Conservation (phyloP, 2,113 vertebrate species). For the Sitta europaea region DNA sequence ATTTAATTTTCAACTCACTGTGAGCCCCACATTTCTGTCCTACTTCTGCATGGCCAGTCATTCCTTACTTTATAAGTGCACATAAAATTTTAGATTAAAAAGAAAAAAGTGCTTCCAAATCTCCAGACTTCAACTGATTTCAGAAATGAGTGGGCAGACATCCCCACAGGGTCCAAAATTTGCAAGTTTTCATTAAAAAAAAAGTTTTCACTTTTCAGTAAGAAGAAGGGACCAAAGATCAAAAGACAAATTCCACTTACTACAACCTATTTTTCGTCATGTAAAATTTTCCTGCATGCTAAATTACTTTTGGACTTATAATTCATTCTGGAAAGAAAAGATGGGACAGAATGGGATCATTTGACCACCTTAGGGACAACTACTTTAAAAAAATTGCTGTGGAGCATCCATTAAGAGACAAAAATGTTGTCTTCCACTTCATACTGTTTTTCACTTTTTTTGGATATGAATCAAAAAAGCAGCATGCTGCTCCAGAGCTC, state of each 20-base stretch:
- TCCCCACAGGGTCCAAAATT: slow-evolving; percentile 20
- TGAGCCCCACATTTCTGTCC: background rate
- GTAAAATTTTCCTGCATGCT: background rate
- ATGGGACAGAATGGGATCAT: background rate
- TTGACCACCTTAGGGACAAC: background rate
- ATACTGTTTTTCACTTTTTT: background rate
- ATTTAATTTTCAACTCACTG: background rate
- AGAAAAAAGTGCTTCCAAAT: background rate
- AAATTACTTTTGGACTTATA: background rate
- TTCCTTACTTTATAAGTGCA: background rate
- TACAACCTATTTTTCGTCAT: slow-evolving; percentile 12
- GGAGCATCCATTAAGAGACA: background rate
- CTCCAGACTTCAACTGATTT: slow-evolving; percentile 15
- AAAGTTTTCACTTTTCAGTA: background rate
- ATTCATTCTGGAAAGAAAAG: background rate
- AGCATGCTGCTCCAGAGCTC: background rate
- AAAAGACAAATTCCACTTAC: slow-evolving; percentile 45
- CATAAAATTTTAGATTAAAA: background rate
- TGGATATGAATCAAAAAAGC: background rate
- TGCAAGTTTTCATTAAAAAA: slow-evolving; percentile 48
- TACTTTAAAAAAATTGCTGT: background rate
- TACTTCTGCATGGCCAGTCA: background rate
- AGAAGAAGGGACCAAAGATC: slow-evolving; percentile 5
- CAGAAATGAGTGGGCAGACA: slow-evolving; percentile 27
- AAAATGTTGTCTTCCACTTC: background rate